These are phyloP conservation scores for Paramuricea clavata DNA, from an alignment of 92 coral and sea anemone species.

Conservation along the genomic window DNA sequence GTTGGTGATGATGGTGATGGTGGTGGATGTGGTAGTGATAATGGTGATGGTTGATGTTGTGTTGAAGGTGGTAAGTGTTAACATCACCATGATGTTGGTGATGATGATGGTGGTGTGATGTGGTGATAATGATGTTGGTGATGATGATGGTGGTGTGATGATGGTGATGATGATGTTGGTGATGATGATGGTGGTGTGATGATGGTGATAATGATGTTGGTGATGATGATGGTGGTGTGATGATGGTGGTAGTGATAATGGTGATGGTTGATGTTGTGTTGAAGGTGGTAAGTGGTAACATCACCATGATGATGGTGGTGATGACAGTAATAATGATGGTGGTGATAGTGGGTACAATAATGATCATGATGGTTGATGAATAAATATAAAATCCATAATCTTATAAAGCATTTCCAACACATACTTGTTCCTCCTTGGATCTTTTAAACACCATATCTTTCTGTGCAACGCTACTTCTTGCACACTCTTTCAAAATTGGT, in stretches of 20 bases:
- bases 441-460: not conserved
- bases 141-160: not conserved
- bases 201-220: too few relatives aligned
- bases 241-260: not conserved
- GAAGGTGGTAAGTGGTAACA: not conserved
- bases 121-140: not conserved
- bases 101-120: not conserved
- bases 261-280: not conserved
- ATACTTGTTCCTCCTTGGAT: conserved; percentile 12
- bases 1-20: not conserved
- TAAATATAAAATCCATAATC: too few relatives aligned
- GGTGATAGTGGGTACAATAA: not conserved
- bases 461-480: not conserved
- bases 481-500: not conserved
- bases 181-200: too few relatives aligned
- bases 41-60: not conserved
- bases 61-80: not conserved
- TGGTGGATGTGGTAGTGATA: not conserved
- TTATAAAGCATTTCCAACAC: not conserved
- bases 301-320: too few relatives aligned
- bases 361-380: not conserved
- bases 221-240: not conserved
- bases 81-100: too few relatives aligned
- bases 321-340: not conserved
- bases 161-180: too few relatives aligned